Evolutionary conservation across 2,113 vertebrate genomes (phyloP).

Genomic region (Hippolais icterina): DNA sequence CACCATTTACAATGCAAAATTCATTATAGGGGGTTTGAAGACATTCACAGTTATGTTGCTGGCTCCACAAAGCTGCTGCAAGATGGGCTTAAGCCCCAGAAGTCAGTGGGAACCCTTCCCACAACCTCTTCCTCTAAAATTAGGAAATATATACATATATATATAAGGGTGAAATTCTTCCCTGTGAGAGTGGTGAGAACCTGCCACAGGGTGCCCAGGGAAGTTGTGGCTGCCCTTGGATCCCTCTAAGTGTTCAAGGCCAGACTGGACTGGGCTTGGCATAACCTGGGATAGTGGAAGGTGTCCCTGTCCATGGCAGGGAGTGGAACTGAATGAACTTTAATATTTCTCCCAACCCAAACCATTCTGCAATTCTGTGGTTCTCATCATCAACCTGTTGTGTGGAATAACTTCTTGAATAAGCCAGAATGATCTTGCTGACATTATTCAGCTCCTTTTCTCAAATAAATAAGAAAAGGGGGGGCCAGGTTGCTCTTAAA

Average conservation of each 20-base stretch:
- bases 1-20: background rate
- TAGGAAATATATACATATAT: background rate
- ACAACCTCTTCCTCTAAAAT: background rate
- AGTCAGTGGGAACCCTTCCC: background rate
- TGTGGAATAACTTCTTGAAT: fast-evolving
- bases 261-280: fast-evolving
- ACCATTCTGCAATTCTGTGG: background rate
- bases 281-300: fast-evolving
- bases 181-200: fast-evolving
- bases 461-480: fast-evolving
- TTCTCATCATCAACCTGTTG: background rate
- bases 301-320: background rate
- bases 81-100: background rate
- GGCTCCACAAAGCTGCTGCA: background rate
- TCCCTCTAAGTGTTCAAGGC: background rate
- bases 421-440: background rate
- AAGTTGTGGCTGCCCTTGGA: background rate
- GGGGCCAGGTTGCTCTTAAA: background rate
- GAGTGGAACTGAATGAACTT: fast-evolving
- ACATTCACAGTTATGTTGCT: background rate
- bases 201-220: background rate
- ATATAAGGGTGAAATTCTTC: background rate
- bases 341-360: background rate
- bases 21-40: background rate
- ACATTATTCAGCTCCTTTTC: background rate